Evolutionary conservation across 2,797 vertebrate genomes (phyloP), one percentile per base, ranked within the genome.

Genomic region (Artibeus lituratus): DNA sequence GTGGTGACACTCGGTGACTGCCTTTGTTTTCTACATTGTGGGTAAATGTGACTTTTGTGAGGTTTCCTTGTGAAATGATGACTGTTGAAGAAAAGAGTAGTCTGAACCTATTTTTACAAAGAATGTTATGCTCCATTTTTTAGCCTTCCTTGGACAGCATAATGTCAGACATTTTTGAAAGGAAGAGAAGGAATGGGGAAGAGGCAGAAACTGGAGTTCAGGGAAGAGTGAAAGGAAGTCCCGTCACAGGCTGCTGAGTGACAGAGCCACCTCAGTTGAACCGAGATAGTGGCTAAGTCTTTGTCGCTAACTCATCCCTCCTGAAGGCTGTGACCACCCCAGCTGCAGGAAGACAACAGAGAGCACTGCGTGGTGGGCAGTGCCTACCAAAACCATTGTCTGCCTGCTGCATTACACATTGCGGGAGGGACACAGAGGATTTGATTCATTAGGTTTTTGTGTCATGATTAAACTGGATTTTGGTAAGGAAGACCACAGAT

Each of bases 261-360:
- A 8, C 16, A 59, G 29, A 32, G 35, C 53, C 15, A 18, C 5
- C 12, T 70, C 7, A 47, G 5, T 16, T 87, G 42, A 80, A 29
- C 2, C 0, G 1, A 53, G 32, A 15, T 72, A 3, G 76, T 57
- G 44, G 7, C n/a, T 88, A 0, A 29, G 21, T 19, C 37, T 70
- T 89, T 80, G 10, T 47, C 2, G 0, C 32, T 86, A 18, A 21
- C n/a, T 39, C 44, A 29, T 39, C 39, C 22, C 21, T 65, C 14
- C 22, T 51, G 22, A 74, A 91, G 29, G 29, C 49, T 73, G 15
- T n/a, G 10, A 3, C 35, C n/a, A 5, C 5, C 47, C 57, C 47
- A 19, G 29, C 29, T 29, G 49, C n/a, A 35, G 1, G 47, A 84
- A 29, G 29, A n/a, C n/a, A n/a, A n/a, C n/a, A n/a, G n/a, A n/a